Conservation (phyloP, 2,113 vertebrate species). For the Microcebus tavaratra region DNA sequence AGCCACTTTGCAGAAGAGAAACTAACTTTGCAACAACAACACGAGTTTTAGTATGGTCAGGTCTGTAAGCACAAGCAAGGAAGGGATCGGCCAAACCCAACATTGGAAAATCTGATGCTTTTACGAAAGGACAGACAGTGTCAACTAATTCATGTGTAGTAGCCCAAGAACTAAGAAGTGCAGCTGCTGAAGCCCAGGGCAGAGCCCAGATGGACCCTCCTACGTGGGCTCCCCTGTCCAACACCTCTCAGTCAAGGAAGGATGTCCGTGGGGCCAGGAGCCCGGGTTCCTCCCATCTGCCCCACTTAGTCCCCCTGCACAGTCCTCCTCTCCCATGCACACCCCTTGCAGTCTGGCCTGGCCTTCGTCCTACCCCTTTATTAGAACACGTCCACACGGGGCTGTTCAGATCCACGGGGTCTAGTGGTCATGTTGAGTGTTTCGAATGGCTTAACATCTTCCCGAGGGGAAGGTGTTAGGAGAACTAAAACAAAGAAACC, state of each 20-base stretch:
- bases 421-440: neutral
- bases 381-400: too few species aligned
- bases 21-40: neutral
- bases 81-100: slow-evolving; percentile 35
- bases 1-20: neutral
- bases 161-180: neutral
- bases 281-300: neutral
- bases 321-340: neutral
- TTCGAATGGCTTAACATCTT: neutral
- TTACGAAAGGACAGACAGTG: neutral
- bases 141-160: neutral
- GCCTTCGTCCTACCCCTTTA: neutral
- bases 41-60: neutral
- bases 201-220: fast-evolving
- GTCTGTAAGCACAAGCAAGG: neutral
- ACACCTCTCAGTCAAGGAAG: neutral
- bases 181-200: neutral
- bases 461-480: neutral
- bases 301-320: neutral
- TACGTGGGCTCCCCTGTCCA: neutral
- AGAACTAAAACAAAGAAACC: neutral
- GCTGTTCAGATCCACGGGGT: neutral
- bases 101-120: neutral
- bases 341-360: neutral
- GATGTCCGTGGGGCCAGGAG: neutral